Percentiles rank a stretch among this genome's conserved stretches.
phyloP scores from a whole-genome alignment of 2,888 invertebrate genomes.

The Hirtodrosophila confusa region DNA sequence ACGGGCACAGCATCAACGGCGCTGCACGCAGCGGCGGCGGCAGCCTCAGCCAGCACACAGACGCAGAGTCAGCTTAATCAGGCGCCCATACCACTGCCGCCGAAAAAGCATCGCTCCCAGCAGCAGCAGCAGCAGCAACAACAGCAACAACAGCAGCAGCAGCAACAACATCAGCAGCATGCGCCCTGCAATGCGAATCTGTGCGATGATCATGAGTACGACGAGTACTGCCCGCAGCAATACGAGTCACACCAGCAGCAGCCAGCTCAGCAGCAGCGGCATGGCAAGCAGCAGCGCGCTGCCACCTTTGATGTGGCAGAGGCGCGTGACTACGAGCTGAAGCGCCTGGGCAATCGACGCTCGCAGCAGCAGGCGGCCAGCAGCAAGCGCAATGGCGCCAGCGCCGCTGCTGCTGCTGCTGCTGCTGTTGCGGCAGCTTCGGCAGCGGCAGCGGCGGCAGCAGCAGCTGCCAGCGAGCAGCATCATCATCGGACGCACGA shows the following conservation, averaged over 20 bases:
- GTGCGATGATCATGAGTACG: constrained; percentile 83
- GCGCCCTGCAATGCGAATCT: constrained; percentile 73
- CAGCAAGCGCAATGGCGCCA: constrained; percentile 68
- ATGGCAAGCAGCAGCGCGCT: constrained; percentile 70
- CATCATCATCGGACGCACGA: constrained; percentile 73
- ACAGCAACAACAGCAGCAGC: constrained; percentile 39
- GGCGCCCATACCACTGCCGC: constrained; percentile 74
- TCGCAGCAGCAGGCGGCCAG: constrained; percentile 81
- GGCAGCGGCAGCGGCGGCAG: constrained; percentile 51
- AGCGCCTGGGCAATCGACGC: constrained; percentile 81
- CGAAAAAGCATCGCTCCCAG: constrained; percentile 70
- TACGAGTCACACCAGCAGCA: constrained; percentile 35
- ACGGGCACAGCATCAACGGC: constrained; percentile 74
- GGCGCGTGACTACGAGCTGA: constrained; percentile 82
- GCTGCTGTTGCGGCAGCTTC: not conserved
- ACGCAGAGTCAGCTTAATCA: constrained; percentile 34
- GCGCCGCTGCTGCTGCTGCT: constrained; percentile 48
- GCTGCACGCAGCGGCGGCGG: constrained; percentile 76
- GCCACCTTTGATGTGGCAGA: constrained; percentile 83
- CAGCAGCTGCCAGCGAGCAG: constrained; percentile 58
- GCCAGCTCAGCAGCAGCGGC: constrained; percentile 34
- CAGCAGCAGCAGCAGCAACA: constrained; percentile 44
- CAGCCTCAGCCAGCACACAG: constrained; percentile 66
- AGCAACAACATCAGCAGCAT: constrained; percentile 45
- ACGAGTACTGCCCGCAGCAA: constrained; percentile 82